A percentile compares a stretch with the other conserved stretches of the same genome.
Evolutionary conservation across 2,797 vertebrate genomes (phyloP).

Genomic region (Ispidina lecontei): DNA sequence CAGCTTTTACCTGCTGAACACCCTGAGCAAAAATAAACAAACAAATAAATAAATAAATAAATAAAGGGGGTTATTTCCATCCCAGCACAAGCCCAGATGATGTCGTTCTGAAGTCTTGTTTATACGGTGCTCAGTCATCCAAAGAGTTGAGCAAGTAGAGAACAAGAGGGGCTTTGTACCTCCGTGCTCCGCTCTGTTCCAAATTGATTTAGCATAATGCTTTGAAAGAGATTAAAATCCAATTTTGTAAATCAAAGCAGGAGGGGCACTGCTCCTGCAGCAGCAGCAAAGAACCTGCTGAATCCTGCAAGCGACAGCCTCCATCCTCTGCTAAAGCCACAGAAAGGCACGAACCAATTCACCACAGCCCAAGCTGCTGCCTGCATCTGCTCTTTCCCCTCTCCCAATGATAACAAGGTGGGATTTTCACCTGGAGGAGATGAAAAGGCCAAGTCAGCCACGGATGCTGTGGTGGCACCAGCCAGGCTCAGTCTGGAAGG

Average conservation of each 20-base stretch:
- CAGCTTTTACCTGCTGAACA: not conserved
- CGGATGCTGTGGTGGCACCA: not conserved
- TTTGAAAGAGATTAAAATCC: constrained; percentile 72
- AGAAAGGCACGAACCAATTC: constrained; percentile 47
- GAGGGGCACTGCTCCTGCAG: constrained; percentile 38
- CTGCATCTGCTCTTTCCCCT: constrained; percentile 20
- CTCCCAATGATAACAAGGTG: not conserved
- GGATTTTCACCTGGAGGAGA: not conserved
- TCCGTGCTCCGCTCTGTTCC: constrained; percentile 61
- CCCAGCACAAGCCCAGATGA: not conserved
- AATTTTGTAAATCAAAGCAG: constrained; percentile 71
- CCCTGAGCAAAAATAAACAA: accelerated
- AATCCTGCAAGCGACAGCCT: constrained; percentile 22
- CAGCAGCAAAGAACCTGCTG: constrained; percentile 37
- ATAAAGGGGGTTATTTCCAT: not conserved
- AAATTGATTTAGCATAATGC: constrained; percentile 74
- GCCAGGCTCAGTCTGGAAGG: not conserved
- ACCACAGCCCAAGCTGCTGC: not conserved
- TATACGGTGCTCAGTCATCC: constrained; percentile 40
- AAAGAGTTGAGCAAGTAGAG: constrained; percentile 44
- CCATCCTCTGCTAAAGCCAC: not conserved
- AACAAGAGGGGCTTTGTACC: constrained; percentile 68
- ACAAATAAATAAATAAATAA: not conserved
- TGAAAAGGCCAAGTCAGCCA: not conserved
- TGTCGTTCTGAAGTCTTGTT: constrained; percentile 5